These are phyloP conservation scores for Neosilurus hyrtlii DNA, from an alignment of 2,797 vertebrate genomes.

Conservation along the genomic window DNA sequence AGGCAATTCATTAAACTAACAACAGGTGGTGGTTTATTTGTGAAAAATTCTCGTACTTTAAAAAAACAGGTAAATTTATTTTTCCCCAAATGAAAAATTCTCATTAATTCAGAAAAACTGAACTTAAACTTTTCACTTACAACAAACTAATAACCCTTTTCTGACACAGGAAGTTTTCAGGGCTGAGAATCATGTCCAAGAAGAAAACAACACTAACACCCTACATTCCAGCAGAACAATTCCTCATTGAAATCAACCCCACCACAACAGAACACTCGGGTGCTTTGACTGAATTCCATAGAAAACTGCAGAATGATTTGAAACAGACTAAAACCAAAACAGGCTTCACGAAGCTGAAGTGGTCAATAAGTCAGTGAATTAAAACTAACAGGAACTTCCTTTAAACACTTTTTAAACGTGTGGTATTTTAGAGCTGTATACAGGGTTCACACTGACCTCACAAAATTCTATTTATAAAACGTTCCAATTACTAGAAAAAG, in stretches of 20 bases:
- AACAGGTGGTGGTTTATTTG: too few species aligned
- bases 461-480: background rate
- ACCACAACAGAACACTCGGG: background rate
- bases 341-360: background rate
- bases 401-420: background rate
- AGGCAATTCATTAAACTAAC: too few species aligned
- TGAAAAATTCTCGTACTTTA: too few species aligned
- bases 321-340: slow-evolving; percentile 1
- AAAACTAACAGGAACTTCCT: background rate
- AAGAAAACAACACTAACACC: background rate
- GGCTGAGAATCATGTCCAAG: background rate
- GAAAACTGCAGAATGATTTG: background rate
- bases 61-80: too few species aligned
- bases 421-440: background rate
- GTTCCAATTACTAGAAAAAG: background rate
- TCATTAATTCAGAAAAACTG: too few species aligned
- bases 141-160: too few species aligned
- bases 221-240: background rate
- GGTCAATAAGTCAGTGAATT: background rate
- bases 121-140: too few species aligned
- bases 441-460: background rate
- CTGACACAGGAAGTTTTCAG: background rate
- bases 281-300: background rate
- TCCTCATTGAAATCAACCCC: background rate
- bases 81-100: too few species aligned